phyloP scores from a whole-genome alignment of 1,140 invertebrate species.

The Platyscapa corneri region DNA sequence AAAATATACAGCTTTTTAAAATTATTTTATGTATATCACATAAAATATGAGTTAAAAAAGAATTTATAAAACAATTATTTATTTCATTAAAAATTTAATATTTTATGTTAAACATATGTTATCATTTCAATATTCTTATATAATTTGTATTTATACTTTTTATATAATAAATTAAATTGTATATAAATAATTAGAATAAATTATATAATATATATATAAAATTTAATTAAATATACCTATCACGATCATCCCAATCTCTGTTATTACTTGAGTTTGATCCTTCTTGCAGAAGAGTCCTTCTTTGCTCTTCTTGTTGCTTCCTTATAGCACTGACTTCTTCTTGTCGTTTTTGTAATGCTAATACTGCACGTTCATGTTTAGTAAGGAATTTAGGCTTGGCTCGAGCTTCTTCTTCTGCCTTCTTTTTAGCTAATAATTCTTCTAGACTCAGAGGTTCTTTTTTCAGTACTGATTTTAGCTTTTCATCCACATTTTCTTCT shows the following conservation, averaged over 20 bases:
- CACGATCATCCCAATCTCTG: slow-evolving; percentile 68
- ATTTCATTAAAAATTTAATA: not conserved
- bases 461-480: slow-evolving; percentile 75
- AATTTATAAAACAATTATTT: not conserved
- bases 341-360: slow-evolving; percentile 91
- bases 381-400: slow-evolving; percentile 97
- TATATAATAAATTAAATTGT: not conserved
- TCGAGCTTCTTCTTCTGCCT: slow-evolving; percentile 94
- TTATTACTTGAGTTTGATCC: slow-evolving; percentile 60
- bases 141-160: too few species aligned
- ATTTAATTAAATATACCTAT: too few species aligned
- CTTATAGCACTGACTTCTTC: slow-evolving; percentile 86
- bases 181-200: too few species aligned
- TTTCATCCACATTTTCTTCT: slow-evolving; percentile 68
- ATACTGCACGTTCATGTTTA: slow-evolving; percentile 93
- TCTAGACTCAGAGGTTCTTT: slow-evolving; percentile 96
- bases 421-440: slow-evolving; percentile 96
- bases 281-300: slow-evolving; percentile 73
- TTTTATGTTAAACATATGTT: not conserved
- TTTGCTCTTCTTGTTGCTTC: slow-evolving; percentile 82
- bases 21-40: not conserved
- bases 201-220: too few species aligned
- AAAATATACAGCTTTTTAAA: not conserved
- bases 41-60: not conserved
- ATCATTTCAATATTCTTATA: not conserved